These are phyloP conservation scores for Sialis fuliginosa DNA, from an alignment of 2,888 invertebrate species.

Conservation along the genomic window DNA sequence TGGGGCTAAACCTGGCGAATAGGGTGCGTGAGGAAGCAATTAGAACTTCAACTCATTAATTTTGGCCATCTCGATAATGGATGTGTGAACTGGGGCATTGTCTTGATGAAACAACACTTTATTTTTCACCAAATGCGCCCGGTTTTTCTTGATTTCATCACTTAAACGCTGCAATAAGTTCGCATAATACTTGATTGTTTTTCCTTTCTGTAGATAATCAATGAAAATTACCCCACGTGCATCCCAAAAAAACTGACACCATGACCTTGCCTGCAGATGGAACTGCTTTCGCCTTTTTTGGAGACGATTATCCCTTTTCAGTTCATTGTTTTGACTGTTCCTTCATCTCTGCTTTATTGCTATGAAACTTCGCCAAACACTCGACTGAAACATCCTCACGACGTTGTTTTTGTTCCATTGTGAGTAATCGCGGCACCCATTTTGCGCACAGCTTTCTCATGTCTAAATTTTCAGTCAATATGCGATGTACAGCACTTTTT, in stretches of 20 bases:
- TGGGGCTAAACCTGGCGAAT: constrained; percentile 9
- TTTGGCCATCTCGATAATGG: background rate
- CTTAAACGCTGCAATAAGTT: constrained; percentile 5
- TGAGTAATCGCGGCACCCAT: constrained; percentile 13
- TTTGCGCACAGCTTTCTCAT: constrained; percentile 13
- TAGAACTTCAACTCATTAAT: constrained; percentile 7
- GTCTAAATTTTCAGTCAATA: constrained; percentile 10
- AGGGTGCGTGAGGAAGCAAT: constrained; percentile 8
- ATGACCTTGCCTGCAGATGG: constrained; percentile 9
- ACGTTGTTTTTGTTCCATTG: constrained; percentile 10
- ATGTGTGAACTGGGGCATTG: constrained; percentile 7
- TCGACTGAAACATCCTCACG: constrained; percentile 7
- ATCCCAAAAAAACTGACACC: constrained; percentile 12
- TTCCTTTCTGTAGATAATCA: constrained; percentile 7
- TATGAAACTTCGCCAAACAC: constrained; percentile 7
- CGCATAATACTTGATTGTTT: constrained; percentile 9
- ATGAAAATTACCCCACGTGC: constrained; percentile 6
- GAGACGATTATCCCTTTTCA: background rate
- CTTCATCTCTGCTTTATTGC: constrained; percentile 6
- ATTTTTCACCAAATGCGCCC: constrained; percentile 9
- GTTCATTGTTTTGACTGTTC: background rate
- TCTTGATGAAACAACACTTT: constrained; percentile 11
- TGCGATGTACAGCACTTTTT: background rate
- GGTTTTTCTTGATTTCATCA: constrained; percentile 7
- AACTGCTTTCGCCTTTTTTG: background rate